phyloP scores from a whole-genome alignment of 2,888 invertebrate genomes.

The Rhorus exstirpatorius region DNA sequence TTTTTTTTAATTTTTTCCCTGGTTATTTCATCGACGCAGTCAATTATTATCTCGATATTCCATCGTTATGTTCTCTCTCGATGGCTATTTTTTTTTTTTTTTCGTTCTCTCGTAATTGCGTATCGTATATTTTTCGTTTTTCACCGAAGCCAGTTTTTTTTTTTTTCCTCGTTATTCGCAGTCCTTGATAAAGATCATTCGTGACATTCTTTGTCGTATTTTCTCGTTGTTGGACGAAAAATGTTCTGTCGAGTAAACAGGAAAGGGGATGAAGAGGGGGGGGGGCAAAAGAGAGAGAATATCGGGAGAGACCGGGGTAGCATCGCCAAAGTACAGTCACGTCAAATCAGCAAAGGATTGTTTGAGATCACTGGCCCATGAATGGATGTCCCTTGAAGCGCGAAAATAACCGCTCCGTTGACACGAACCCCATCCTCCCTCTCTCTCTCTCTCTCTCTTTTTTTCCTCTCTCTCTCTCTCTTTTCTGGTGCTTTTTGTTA shows the following conservation, averaged over 20 bases:
- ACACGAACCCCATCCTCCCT: conserved; percentile 54
- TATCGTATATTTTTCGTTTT: neutral
- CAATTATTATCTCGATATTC: neutral
- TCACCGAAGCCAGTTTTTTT: conserved; percentile 37
- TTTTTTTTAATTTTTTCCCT: no score
- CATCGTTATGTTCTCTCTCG: neutral
- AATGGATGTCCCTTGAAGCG: conserved; percentile 75
- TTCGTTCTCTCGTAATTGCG: neutral
- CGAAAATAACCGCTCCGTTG: conserved; percentile 74
- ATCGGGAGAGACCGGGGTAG: conserved; percentile 14
- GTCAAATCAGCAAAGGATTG: conserved; percentile 72
- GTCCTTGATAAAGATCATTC: conserved; percentile 56
- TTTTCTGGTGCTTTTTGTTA: conserved; percentile 50
- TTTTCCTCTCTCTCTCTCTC: conserved; percentile 51
- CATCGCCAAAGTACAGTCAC: conserved; percentile 64
- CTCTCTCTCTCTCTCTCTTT: conserved; percentile 53
- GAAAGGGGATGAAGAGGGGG: no score
- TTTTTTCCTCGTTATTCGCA: conserved; percentile 9
- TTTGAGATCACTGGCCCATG: conserved; percentile 73
- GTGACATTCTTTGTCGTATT: conserved; percentile 48
- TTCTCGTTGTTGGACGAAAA: conserved; percentile 32
- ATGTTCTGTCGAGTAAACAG: conserved; percentile 35
- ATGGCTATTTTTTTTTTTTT: neutral
- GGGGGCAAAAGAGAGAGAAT: neutral
- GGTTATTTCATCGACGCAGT: no score